Evolutionary conservation across 2,888 invertebrate genomes (phyloP).

Genomic region (Encarsia formosa): DNA sequence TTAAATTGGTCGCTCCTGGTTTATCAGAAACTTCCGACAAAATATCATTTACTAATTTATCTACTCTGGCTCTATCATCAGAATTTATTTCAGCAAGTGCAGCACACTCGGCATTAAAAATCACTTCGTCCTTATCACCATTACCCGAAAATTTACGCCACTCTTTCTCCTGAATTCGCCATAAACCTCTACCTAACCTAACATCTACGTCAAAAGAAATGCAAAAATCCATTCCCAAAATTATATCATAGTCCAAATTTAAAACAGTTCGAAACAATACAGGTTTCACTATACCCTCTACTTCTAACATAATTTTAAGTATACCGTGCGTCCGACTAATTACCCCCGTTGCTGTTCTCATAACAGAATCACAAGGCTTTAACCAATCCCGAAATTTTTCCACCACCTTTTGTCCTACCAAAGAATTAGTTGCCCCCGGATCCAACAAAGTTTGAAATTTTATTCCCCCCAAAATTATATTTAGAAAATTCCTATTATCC

Average conservation of each 20-base stretch:
- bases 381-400: neutral
- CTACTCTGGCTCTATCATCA: neutral
- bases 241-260: neutral
- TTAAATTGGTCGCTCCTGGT: neutral
- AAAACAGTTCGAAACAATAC: neutral
- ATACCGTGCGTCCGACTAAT: neutral
- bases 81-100: neutral
- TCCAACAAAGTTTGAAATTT: neutral
- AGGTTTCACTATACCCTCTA: neutral
- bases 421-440: neutral
- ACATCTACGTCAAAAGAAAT: neutral
- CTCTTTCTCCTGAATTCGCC: neutral
- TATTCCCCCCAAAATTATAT: neutral
- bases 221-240: constrained; percentile 1
- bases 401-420: neutral
- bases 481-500: neutral
- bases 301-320: neutral
- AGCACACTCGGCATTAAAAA: neutral
- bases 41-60: neutral
- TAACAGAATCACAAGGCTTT: neutral
- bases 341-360: neutral
- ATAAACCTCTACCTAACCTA: neutral
- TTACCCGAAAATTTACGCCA: neutral
- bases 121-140: neutral
- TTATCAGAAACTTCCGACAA: neutral